Conservation (phyloP, 2,888 invertebrate species). For the Muschampia plurimacula region DNA sequence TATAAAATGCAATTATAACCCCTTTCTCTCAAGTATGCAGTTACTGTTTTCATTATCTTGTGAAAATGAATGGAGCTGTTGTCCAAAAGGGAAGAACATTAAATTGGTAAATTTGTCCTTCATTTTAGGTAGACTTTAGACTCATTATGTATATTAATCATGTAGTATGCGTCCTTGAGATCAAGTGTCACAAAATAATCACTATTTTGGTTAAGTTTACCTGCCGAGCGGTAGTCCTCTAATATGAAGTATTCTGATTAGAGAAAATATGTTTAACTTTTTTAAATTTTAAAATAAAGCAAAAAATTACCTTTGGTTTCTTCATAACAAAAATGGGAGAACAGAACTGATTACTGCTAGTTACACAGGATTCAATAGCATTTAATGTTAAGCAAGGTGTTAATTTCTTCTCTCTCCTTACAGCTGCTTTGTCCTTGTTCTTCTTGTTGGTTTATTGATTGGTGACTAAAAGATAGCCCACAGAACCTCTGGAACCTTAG, state of each 20-base stretch:
- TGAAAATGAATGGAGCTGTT: constrained; percentile 1
- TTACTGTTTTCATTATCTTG: constrained; percentile 3
- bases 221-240: constrained; percentile 5
- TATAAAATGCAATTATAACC: neutral
- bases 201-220: neutral
- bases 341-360: neutral
- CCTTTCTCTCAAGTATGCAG: constrained; percentile 4
- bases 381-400: neutral
- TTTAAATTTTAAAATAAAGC: constrained; percentile 4
- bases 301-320: constrained; percentile 3
- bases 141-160: constrained; percentile 6
- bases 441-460: neutral
- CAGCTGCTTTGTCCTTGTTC: neutral
- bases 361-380: neutral
- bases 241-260: neutral
- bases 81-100: neutral
- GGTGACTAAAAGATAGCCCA: neutral
- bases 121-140: neutral
- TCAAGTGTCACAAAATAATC: constrained; percentile 1
- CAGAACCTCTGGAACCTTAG: constrained; percentile 1
- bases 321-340: neutral
- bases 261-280: neutral
- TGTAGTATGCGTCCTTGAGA: constrained; percentile 6
- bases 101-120: neutral
- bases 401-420: constrained; percentile 5